These are phyloP conservation scores for Echiichthys vipera DNA, from an alignment of 2,797 vertebrate species.

Conservation along the genomic window DNA sequence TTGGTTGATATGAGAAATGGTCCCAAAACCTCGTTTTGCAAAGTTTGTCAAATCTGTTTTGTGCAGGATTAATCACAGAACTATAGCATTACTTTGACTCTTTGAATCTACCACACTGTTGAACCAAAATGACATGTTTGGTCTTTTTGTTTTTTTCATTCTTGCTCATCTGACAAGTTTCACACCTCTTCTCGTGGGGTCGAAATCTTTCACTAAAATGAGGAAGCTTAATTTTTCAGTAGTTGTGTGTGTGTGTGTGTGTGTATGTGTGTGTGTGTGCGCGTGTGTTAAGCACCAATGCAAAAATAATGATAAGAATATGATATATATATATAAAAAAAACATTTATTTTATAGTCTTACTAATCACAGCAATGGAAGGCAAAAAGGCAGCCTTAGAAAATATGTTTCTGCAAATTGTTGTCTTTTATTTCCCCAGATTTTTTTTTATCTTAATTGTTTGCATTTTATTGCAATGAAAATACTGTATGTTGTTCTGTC, in stretches of 20 bases:
- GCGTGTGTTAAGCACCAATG: background rate
- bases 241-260: too few species aligned
- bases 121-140: background rate
- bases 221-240: background rate
- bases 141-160: background rate
- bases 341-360: too few species aligned
- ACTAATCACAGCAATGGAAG: background rate
- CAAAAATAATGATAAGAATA: too few species aligned
- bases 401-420: background rate
- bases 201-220: background rate
- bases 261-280: too few species aligned
- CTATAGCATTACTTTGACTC: background rate
- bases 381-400: background rate
- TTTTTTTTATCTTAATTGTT: too few species aligned
- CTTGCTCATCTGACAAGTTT: background rate
- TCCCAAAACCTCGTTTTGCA: background rate
- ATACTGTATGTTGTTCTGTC: background rate
- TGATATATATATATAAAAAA: too few species aligned
- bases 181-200: background rate
- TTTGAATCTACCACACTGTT: background rate
- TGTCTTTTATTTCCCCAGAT: too few species aligned
- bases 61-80: accelerated
- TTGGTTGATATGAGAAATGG: background rate
- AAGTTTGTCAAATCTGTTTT: background rate
- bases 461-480: too few species aligned